Evolutionary conservation across 2,113 vertebrate genomes (phyloP).

Genomic region (Malurus elegans): DNA sequence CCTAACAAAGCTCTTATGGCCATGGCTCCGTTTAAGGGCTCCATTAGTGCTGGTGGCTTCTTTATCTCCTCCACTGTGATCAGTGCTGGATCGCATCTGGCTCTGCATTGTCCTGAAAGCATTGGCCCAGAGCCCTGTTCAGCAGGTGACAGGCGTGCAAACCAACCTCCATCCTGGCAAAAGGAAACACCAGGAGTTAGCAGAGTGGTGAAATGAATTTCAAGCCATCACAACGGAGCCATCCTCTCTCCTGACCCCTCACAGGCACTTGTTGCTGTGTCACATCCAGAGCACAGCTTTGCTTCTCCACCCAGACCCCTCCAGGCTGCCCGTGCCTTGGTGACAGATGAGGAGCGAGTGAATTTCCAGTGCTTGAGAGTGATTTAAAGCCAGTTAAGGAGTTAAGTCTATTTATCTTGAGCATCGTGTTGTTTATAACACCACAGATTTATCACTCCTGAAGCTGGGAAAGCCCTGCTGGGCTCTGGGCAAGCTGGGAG

Average conservation of each 20-base stretch:
- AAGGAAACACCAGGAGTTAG: not conserved
- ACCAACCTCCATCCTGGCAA: not conserved
- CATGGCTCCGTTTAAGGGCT: not conserved
- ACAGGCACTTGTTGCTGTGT: not conserved
- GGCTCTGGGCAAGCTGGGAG: not conserved
- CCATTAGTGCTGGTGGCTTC: not conserved
- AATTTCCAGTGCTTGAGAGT: not conserved
- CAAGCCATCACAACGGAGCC: fast-evolving
- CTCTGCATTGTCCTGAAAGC: not conserved
- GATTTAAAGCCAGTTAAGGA: not conserved
- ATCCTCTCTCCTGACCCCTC: not conserved
- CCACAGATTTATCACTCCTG: not conserved
- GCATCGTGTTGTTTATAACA: fast-evolving
- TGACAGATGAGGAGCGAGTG: not conserved
- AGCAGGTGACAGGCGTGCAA: not conserved
- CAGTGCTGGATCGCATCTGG: not conserved
- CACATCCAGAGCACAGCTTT: not conserved
- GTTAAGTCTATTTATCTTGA: not conserved
- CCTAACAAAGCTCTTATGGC: not conserved
- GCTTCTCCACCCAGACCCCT: not conserved
- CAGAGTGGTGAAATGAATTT: not conserved
- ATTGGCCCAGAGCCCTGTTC: not conserved
- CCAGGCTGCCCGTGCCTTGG: not conserved
- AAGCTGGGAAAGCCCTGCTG: not conserved
- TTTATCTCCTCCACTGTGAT: not conserved